Evolutionary conservation across 2,113 vertebrate genomes (phyloP).

Genomic region (Xenopus laevis): DNA sequence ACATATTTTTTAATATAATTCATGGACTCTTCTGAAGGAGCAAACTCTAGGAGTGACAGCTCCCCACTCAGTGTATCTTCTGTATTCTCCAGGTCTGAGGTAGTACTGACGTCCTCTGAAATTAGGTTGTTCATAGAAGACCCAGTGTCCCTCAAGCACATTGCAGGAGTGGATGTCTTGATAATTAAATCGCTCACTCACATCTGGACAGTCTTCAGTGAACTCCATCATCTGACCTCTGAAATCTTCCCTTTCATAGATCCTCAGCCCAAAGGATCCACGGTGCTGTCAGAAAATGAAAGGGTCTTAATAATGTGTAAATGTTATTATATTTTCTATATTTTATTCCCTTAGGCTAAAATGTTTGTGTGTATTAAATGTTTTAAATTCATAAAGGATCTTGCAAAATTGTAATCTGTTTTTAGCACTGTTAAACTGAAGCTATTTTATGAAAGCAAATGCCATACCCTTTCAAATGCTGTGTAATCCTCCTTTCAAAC

Average conservation of each 20-base stretch:
- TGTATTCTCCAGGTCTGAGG: constrained; percentile 69
- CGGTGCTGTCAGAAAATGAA: constrained; percentile 56
- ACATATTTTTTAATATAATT: not conserved
- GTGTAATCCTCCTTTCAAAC: too few relatives aligned
- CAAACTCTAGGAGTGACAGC: constrained; percentile 50
- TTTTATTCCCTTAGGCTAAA: too few relatives aligned
- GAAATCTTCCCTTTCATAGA: constrained; percentile 73
- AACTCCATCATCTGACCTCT: constrained; percentile 73
- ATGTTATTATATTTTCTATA: too few relatives aligned
- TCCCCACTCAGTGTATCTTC: constrained; percentile 70
- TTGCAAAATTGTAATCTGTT: too few relatives aligned
- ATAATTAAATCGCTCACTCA: constrained; percentile 69
- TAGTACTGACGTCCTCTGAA: constrained; percentile 71
- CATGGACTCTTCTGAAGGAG: constrained; percentile 34
- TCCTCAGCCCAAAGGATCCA: constrained; percentile 68
- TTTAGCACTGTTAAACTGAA: too few relatives aligned
- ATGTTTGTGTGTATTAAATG: too few relatives aligned
- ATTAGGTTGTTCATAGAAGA: constrained; percentile 75
- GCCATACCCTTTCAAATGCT: too few relatives aligned
- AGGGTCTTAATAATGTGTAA: too few relatives aligned
- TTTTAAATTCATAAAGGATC: too few relatives aligned
- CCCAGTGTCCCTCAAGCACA: constrained; percentile 70
- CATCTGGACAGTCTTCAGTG: constrained; percentile 69
- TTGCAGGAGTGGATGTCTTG: constrained; percentile 70
- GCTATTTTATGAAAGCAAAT: too few relatives aligned